Evolutionary conservation across 2,113 vertebrate species (phyloP).

Genomic region (Girardinichthys multiradiatus): DNA sequence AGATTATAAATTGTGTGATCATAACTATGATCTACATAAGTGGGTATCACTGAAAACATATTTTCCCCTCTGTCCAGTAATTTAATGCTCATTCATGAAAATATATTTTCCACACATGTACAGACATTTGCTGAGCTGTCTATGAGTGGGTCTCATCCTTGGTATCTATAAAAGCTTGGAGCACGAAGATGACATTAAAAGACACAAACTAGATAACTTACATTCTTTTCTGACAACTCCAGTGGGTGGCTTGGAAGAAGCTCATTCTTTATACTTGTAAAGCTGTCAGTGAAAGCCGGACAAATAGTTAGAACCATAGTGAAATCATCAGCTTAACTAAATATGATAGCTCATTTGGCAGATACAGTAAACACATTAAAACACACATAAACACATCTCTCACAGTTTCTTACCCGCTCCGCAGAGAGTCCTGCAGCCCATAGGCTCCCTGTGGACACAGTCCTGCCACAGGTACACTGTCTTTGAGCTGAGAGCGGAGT

Average conservation of each 20-base stretch:
- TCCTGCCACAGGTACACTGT: conserved; percentile 87
- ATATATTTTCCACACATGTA: background rate
- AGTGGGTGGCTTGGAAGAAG: conserved; percentile 91
- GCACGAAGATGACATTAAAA: background rate
- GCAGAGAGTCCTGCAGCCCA: conserved; percentile 88
- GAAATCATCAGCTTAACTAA: background rate
- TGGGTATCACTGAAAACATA: background rate
- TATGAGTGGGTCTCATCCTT: background rate
- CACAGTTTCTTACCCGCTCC: conserved; percentile 81
- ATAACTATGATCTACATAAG: too few relatives aligned
- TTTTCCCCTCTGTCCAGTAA: background rate
- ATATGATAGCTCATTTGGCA: too few relatives aligned
- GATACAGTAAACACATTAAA: too few relatives aligned
- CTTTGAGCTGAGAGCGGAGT: conserved; percentile 86
- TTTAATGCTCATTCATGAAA: background rate
- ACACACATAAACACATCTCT: background rate
- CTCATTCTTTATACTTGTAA: conserved; percentile 91
- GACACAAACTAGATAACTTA: conserved; percentile 76
- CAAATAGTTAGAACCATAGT: background rate
- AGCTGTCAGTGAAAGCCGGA: conserved; percentile 72
- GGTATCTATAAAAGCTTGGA: background rate
- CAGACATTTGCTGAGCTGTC: background rate
- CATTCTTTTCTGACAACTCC: conserved; percentile 94
- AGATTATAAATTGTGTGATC: background rate
- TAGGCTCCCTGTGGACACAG: conserved; percentile 86